These are phyloP conservation scores for Scaptodrosophila lebanonensis DNA, from an alignment of 1,140 invertebrate genomes.

Conservation along the genomic window DNA sequence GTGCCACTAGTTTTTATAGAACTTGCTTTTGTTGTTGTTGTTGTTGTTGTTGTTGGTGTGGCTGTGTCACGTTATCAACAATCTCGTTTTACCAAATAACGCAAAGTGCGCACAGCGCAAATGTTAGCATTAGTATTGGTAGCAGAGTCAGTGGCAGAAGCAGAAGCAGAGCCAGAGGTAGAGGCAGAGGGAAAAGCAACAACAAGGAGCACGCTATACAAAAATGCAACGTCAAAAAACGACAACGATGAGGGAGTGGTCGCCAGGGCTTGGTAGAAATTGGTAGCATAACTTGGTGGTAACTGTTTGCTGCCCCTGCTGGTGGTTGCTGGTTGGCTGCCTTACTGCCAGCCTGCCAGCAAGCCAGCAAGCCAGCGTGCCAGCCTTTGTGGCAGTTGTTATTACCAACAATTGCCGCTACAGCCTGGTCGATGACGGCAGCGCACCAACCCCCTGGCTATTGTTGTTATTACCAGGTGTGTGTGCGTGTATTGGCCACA, in stretches of 20 bases:
- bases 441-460: constrained; percentile 23
- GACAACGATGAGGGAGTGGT: constrained; percentile 50
- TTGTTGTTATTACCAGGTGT: constrained; percentile 9
- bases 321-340: constrained; percentile 64
- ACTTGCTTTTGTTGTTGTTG: constrained; percentile 9
- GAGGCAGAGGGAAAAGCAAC: constrained; percentile 5
- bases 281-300: constrained; percentile 44
- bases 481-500: constrained; percentile 11
- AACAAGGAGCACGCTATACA: constrained; percentile 35
- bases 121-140: constrained; percentile 33
- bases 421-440: constrained; percentile 47
- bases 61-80: constrained; percentile 63
- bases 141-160: constrained; percentile 1
- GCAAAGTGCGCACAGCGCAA: constrained; percentile 49
- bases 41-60: constrained; percentile 37
- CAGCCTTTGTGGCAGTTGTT: constrained; percentile 19
- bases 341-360: too few relatives aligned
- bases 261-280: constrained; percentile 58
- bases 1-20: constrained; percentile 45
- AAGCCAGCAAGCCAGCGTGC: constrained; percentile 38
- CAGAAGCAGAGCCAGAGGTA: neutral
- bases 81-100: constrained; percentile 74
- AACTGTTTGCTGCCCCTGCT: constrained; percentile 37
- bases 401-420: constrained; percentile 16
- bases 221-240: constrained; percentile 36